phyloP scores from a whole-genome alignment of 2,113 vertebrate species.

The Zosterops lateralis region DNA sequence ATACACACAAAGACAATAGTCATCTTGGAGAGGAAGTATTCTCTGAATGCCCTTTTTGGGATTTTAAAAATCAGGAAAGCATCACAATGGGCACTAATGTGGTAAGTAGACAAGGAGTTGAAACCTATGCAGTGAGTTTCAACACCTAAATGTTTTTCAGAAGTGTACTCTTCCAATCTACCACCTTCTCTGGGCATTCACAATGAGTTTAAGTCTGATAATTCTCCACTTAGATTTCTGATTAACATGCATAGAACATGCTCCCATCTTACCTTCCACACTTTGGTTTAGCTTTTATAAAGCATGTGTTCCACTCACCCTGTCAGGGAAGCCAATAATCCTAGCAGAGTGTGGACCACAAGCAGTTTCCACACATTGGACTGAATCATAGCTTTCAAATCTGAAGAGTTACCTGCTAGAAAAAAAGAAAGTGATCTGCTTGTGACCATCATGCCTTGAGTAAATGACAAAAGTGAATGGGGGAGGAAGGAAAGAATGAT shows the following conservation, averaged over 20 bases:
- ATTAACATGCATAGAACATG: neutral
- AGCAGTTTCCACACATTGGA: neutral
- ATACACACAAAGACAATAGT: neutral
- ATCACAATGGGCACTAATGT: neutral
- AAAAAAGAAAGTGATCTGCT: neutral
- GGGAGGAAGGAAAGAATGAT: neutral
- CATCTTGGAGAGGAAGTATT: neutral
- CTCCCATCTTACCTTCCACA: neutral
- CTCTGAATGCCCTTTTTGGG: neutral
- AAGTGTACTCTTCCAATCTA: neutral
- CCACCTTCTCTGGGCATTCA: neutral
- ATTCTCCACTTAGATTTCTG: neutral
- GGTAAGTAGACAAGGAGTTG: neutral
- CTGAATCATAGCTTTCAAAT: neutral
- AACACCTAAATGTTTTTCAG: neutral
- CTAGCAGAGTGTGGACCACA: neutral
- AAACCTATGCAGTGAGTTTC: neutral
- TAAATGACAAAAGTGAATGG: neutral
- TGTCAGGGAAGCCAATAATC: neutral
- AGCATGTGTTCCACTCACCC: neutral
- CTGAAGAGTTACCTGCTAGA: fast-evolving
- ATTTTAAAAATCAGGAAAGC: neutral
- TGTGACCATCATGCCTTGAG: neutral
- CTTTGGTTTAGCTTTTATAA: neutral
- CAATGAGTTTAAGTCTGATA: neutral